Conservation (phyloP, 2,113 vertebrate species). For the Centrocercus urophasianus region DNA sequence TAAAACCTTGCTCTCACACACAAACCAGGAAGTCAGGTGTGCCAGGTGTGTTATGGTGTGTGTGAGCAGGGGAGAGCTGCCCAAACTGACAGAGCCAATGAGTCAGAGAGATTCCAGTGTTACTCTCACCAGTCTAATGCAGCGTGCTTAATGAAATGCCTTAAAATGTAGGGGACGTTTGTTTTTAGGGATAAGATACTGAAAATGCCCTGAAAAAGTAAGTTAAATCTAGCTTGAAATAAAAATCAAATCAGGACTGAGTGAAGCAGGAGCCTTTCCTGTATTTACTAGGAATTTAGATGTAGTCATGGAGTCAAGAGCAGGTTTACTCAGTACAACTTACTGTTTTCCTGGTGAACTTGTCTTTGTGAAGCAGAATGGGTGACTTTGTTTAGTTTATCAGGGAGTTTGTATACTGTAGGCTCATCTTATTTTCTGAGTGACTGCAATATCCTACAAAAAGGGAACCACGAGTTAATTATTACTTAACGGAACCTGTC, state of each 20-base stretch:
- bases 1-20: not conserved
- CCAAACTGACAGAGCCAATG: not conserved
- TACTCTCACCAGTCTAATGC: not conserved
- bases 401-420: not conserved
- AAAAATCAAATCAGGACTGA: not conserved
- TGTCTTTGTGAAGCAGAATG: not conserved
- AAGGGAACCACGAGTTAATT: constrained; percentile 68
- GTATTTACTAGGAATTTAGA: not conserved
- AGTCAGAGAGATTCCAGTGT: not conserved
- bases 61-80: not conserved
- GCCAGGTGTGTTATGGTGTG: not conserved
- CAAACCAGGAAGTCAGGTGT: not conserved
- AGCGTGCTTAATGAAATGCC: not conserved
- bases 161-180: not conserved
- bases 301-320: not conserved
- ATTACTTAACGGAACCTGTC: constrained; percentile 76
- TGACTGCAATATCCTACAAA: constrained; percentile 50
- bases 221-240: not conserved
- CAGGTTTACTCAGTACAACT: not conserved
- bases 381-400: not conserved
- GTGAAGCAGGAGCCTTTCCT: not conserved
- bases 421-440: constrained; percentile 4
- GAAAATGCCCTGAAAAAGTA: not conserved
- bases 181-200: not conserved
- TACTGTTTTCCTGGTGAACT: not conserved